These are phyloP conservation scores for Apantesis nais DNA, from an alignment of 2,888 invertebrate genomes.

Conservation along the genomic window DNA sequence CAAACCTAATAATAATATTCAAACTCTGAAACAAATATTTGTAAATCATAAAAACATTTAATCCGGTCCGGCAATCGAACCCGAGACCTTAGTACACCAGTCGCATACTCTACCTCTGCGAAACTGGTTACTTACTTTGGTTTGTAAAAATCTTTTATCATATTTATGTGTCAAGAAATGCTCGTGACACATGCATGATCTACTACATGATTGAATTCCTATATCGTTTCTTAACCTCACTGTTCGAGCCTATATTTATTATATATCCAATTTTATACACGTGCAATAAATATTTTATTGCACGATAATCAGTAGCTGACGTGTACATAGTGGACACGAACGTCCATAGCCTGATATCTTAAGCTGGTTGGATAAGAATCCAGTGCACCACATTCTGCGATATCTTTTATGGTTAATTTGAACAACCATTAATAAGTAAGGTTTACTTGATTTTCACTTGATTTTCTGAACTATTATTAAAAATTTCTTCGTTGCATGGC, in stretches of 20 bases:
- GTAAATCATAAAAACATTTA: too few species aligned
- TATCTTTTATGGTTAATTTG: neutral
- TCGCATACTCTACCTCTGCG: too few species aligned
- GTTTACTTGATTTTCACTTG: too few species aligned
- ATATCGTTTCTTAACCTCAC: neutral
- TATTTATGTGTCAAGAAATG: neutral
- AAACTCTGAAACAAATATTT: too few species aligned
- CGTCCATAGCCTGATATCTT: neutral
- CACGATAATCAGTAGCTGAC: neutral
- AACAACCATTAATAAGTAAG: neutral
- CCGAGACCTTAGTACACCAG: too few species aligned
- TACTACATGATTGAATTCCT: neutral
- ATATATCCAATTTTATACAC: neutral
- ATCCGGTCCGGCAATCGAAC: too few species aligned
- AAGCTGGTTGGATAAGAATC: neutral
- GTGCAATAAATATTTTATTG: neutral
- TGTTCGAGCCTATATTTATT: neutral
- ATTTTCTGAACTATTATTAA: neutral
- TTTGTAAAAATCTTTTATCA: neutral
- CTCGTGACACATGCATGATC: neutral
- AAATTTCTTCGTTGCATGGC: neutral
- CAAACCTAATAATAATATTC: too few species aligned
- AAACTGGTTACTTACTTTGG: too few species aligned
- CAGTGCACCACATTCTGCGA: neutral
- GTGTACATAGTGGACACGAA: neutral